Evolutionary conservation across 2,888 invertebrate genomes (phyloP), one percentile per base, ranked within the genome.

Genomic region (Neocrepidodera transversa): DNA sequence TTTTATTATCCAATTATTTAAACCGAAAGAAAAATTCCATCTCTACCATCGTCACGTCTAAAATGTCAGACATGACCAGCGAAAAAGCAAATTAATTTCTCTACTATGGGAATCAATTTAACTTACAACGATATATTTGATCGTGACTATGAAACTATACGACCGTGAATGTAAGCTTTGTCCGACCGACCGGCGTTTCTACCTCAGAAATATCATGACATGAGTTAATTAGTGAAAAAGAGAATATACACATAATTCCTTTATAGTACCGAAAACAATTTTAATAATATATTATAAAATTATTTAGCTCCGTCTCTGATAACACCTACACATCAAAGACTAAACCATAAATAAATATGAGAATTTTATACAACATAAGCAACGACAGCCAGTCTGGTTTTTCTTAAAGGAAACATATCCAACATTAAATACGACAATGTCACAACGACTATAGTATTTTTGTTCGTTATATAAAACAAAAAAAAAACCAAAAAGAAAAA

Each of bases 41-140:
- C 28, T 8, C 3, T 10, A 6, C 8, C 7, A 23, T 23, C 23
- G 8, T 36, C 20, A 49, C 35, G 49, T 36, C 49, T 50, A 42
- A 56, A 53, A 51, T 58, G 50, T 58, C 35, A 20, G 54, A 66
- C 68, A 71, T 69, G 72, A 71, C 71, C 68, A 53, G 68, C 63
- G 63, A 62, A 66, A 50, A 40, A 49, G 47, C 30, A 60, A 56
- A 65, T 65, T 72, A 72, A 71, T 71, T 66, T 57, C 58, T 36
- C 35, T 48, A 58, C 63, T 70, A 71, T 71, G 71, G 70, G 73
- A 72, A 72, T 72, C 73, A 72, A 74, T 71, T 71, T 68, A 63
- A 14, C 59, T 63, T 56, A 67, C 68, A 47, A 64, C 65, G 68
- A 68, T 72, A 71, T 69, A 70, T 70, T 70, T 70, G 68, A 62